Evolutionary conservation across 2,888 invertebrate species (phyloP), one percentile per base, ranked within the genome.

Genomic region (Dioctria linearis): DNA sequence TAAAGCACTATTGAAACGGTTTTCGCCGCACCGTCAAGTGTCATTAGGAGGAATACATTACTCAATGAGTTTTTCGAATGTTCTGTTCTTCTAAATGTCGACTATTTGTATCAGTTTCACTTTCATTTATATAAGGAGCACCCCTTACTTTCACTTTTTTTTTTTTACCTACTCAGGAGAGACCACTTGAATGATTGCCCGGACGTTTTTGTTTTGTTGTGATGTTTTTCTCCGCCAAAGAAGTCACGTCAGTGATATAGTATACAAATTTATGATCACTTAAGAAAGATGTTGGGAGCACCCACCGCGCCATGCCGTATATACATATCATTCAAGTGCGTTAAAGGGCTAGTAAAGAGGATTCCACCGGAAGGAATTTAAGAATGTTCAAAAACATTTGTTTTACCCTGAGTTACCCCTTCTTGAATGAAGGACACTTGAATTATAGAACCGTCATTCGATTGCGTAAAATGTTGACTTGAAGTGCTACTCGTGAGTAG

Each of bases 201-300:
- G 42, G 51, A 51, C 39, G n/a, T 54, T 71, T 11, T 25, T 25
- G 25, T 51, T 39, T 57, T 71, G 71, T 71, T 71, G 54, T 54
- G 71, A 57, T 71, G 54, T 54, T 54, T 71, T 71, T 3, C 54
- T 54, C 40, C 40, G n/a, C 54, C 54, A 49, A 54, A 39, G 57
- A 42, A 40, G 25, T 57, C 71, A 39, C 37, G 9, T 40, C 71
- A 71, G 54, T 71, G 71, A 71, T 40, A 25, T 25, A 54, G 71
- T 42, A 54, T 51, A 54, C 54, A 71, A 71, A 71, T 54, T 71
- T 71, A 71, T 54, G 71, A 71, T 71, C 54, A 71, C 71, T 71
- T 40, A 71, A 71, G 57, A 39, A 25, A 71, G 54, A 54, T 51
- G 71, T 43, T 51, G n/a, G 51, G 43, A 43, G 39, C 39, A 54